phyloP scores from a whole-genome alignment of 2,797 vertebrate genomes.

The Otolemur crassicaudatus region DNA sequence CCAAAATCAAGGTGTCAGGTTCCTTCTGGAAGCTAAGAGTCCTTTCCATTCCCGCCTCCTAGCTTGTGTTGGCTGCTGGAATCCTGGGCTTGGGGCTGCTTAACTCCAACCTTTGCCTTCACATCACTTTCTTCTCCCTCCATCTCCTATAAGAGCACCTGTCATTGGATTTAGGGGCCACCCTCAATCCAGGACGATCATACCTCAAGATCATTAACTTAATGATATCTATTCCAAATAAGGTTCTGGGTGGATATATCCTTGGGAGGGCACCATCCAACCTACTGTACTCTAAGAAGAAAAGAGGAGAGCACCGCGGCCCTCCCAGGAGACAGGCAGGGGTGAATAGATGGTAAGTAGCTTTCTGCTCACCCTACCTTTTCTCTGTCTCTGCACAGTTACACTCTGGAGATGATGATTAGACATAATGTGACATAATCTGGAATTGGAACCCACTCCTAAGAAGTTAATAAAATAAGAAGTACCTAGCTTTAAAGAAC shows the following conservation, averaged over 20 bases:
- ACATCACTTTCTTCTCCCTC: neutral
- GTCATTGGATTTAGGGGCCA: neutral
- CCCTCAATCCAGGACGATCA: neutral
- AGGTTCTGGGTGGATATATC: neutral
- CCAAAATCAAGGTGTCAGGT: neutral
- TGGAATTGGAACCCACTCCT: neutral
- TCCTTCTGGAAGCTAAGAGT: neutral
- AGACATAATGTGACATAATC: neutral
- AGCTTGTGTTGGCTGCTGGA: neutral
- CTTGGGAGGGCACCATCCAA: neutral
- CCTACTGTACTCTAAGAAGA: neutral
- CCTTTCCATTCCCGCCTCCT: neutral
- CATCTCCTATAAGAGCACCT: neutral
- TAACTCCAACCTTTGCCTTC: neutral
- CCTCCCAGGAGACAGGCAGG: neutral
- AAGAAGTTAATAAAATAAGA: constrained; percentile 37
- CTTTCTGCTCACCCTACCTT: neutral
- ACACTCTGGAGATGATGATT: neutral
- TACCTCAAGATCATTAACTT: neutral
- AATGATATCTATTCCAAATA: neutral
- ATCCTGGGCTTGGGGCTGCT: neutral
- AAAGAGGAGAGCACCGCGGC: neutral
- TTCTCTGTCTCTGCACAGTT: neutral
- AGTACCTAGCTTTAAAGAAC: neutral
- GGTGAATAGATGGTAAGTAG: neutral